Base-by-base conservation (phyloP, 2,888 invertebrate species). In the Acanthosoma haemorrhoidale region DNA sequence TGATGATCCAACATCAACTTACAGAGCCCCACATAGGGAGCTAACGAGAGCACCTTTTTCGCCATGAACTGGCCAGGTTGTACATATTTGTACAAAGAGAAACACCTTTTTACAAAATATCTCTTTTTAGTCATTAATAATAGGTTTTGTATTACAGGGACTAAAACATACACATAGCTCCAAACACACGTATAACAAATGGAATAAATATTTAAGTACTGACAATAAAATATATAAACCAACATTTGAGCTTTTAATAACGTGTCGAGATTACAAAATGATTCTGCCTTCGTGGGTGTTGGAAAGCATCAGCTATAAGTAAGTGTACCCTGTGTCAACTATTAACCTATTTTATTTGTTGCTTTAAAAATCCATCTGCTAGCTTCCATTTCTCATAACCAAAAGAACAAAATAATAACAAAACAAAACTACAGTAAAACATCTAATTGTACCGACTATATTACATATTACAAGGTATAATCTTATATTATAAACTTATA, bases 381-480 rank as follows among this genome's bases (percentile, higher is more conserved):
- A 39, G n/a, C 39, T 39, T 15, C 21, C 34, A 51, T 25, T 15
- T 11, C 51, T 32, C 36, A 15, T 32, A 31, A 51, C 15, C 18
- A 8, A 18, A 51, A 60, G n/a, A 32, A 67, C 29, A 57, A 68
- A 36, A 32, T 34, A 32, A 57, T 43, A 15, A 43, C 15, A 70
- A 70, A 41, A 67, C 16, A 60, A 60, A 67, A 51, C 59, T 57
- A 67, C 18, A 32, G 34, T 25, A 66, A 18, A 39, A 36, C 34
- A 41, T 32, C 59, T 39, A 70, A 58, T 16, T 51, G 58, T 34
- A 70, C 34, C 51, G 59, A 58, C 41, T 70, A 67, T 66, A 39
- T 64, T 67, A 64, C 59, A 68, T n/a, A 51, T 32, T 68, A 38
- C 39, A 68, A 58, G 59, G 59, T 67, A 43, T 66, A 16, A 25